Conservation (phyloP, 2,888 invertebrate genomes). For the Diabrotica balteata region DNA sequence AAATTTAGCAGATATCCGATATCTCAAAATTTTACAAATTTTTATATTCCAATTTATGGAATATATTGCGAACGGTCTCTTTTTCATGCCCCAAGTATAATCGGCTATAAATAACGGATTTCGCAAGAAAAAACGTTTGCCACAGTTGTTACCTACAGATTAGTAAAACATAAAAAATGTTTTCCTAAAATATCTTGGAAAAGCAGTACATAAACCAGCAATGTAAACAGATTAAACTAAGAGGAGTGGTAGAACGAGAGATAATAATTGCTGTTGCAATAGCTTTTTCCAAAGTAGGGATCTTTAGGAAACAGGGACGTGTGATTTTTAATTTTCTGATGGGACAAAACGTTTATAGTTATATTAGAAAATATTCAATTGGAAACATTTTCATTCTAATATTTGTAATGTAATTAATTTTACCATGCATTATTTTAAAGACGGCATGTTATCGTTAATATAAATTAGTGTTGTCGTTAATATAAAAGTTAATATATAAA, state of each 20-base stretch:
- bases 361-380: background rate
- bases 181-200: constrained; percentile 5
- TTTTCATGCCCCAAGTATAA: constrained; percentile 3
- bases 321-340: background rate
- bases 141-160: constrained; percentile 29
- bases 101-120: constrained; percentile 22
- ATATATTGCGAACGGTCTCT: background rate
- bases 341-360: background rate
- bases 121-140: constrained; percentile 16
- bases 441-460: no score
- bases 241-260: constrained; percentile 31
- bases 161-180: constrained; percentile 29
- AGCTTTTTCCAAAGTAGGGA: constrained; percentile 28
- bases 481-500: no score
- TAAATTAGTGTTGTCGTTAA: no score
- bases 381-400: background rate
- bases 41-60: background rate
- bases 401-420: background rate
- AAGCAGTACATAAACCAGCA: constrained; percentile 28
- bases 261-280: constrained; percentile 38
- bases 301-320: constrained; percentile 19
- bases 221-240: constrained; percentile 34
- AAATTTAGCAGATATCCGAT: no score
- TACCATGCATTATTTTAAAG: no score
- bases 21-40: background rate